These are phyloP conservation scores for Vultur gryphus DNA, from an alignment of 2,797 vertebrate species.

Conservation along the genomic window DNA sequence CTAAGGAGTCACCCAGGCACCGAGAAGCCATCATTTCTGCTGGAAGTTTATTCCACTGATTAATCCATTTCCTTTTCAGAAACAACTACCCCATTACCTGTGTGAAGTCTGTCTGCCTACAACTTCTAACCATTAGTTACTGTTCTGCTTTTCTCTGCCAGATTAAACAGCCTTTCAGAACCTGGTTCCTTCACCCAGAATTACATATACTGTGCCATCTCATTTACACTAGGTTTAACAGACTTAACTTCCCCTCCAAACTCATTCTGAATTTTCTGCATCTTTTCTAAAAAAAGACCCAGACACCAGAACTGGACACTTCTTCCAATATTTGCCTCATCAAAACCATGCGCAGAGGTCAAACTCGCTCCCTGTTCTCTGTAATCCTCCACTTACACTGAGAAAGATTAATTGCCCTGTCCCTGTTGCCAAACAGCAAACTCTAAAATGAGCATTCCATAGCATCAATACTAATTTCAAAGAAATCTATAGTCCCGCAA, in stretches of 20 bases:
- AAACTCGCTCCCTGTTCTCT: neutral
- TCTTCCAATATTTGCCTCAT: neutral
- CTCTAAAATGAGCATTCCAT: neutral
- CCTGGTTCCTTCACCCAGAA: neutral
- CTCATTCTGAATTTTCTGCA: neutral
- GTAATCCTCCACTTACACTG: neutral
- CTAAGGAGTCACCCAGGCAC: neutral
- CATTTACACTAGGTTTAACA: neutral
- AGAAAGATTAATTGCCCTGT: neutral
- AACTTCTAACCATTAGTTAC: neutral
- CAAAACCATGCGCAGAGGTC: neutral
- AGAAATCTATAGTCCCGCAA: rapidly evolving
- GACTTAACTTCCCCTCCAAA: neutral
- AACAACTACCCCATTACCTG: neutral
- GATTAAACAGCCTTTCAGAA: neutral
- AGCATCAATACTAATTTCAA: too few species aligned
- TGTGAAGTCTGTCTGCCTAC: neutral
- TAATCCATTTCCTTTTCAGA: neutral
- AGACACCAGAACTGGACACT: neutral
- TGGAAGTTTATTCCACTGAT: neutral
- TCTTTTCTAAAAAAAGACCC: neutral
- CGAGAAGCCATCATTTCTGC: neutral
- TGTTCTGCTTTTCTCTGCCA: neutral
- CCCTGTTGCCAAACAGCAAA: neutral
- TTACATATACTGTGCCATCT: neutral